Conservation (phyloP, 2,113 vertebrate genomes). For the Podocnemis expansa region DNA sequence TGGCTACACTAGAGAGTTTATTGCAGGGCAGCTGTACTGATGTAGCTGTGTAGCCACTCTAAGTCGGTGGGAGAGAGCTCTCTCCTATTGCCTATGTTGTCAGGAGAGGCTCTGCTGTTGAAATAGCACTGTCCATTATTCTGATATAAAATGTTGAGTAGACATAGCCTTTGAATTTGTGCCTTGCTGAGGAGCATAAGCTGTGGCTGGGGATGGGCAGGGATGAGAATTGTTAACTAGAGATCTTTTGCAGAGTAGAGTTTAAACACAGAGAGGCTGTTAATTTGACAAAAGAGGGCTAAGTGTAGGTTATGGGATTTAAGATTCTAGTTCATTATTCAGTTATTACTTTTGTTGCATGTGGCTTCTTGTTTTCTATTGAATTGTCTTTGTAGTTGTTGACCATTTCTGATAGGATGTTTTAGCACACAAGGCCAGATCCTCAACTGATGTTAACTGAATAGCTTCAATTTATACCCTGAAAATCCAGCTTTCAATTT, state of each 20-base stretch:
- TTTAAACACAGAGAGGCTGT: background rate
- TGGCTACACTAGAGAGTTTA: too few relatives aligned
- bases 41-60: too few relatives aligned
- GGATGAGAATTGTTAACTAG: background rate
- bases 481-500: constrained; percentile 11
- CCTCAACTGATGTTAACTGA: background rate
- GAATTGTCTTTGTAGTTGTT: background rate
- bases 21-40: too few relatives aligned
- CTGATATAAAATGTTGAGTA: too few relatives aligned
- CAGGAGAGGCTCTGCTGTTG: too few relatives aligned
- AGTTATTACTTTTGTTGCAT: background rate
- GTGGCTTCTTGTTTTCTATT: background rate
- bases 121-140: too few relatives aligned
- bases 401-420: background rate
- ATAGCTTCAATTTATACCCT: background rate
- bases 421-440: constrained; percentile 1
- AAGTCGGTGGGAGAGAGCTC: too few relatives aligned
- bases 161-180: background rate
- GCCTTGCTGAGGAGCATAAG: background rate
- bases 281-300: background rate
- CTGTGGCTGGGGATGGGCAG: background rate
- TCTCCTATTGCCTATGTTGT: too few relatives aligned
- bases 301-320: background rate
- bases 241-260: background rate
- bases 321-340: background rate